A percentile compares a stretch with the other conserved stretches of the same genome.
These are phyloP conservation scores for Promerops cafer DNA, from an alignment of 2,113 vertebrate genomes.

Conservation along the genomic window DNA sequence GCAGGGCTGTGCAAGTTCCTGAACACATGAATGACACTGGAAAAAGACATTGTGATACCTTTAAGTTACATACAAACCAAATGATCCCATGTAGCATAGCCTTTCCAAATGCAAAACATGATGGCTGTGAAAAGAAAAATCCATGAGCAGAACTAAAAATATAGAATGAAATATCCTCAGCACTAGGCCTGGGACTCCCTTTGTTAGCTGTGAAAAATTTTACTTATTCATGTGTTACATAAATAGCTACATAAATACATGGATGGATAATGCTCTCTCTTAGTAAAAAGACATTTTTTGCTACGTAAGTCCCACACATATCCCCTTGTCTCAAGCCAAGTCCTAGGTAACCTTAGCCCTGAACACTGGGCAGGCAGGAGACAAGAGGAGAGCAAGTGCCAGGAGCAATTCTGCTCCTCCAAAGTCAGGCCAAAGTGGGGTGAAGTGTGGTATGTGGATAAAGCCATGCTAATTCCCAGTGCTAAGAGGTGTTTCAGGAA, in stretches of 20 bases:
- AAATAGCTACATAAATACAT: neutral
- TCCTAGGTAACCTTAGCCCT: neutral
- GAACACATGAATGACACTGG: neutral
- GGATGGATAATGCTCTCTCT: neutral
- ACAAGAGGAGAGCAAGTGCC: neutral
- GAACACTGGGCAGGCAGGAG: accelerated
- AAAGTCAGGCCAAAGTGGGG: neutral
- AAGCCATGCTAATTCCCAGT: neutral
- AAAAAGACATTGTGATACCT: neutral
- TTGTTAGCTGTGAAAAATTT: neutral
- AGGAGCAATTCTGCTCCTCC: neutral
- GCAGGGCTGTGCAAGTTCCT: neutral
- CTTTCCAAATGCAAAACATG: neutral
- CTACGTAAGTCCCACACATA: neutral
- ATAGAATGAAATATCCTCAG: neutral
- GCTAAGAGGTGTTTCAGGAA: neutral
- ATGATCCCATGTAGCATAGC: neutral
- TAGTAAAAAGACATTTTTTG: neutral
- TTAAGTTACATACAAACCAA: neutral
- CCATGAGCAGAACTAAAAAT: neutral
- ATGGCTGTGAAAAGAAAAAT: neutral
- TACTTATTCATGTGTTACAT: neutral
- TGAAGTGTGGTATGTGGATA: neutral
- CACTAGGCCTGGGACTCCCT: neutral
- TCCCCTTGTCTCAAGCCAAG: neutral